Conservation (phyloP, 2,113 vertebrate species). For the Chiloscyllium plagiosum region DNA sequence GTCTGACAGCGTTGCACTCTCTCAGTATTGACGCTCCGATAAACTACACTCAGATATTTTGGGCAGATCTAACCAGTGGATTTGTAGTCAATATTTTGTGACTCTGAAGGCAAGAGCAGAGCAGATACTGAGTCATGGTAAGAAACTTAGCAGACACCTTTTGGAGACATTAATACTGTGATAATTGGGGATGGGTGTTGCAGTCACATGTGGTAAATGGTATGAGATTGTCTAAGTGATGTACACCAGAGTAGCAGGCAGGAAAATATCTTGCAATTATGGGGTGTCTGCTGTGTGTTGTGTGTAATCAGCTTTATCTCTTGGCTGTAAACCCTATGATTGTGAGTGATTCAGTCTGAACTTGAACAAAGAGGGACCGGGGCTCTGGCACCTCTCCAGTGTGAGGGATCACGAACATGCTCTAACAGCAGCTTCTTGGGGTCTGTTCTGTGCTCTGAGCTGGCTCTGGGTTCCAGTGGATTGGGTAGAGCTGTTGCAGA, state of each 20-base stretch:
- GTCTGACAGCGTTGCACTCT: no score
- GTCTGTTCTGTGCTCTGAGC: background rate
- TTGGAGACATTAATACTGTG: background rate
- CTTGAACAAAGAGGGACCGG: no score
- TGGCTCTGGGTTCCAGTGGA: background rate
- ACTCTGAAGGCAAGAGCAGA: background rate
- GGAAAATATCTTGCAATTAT: background rate
- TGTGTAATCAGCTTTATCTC: background rate
- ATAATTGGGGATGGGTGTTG: background rate
- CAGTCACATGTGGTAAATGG: background rate
- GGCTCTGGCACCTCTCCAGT: no score
- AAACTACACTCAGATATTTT: no score
- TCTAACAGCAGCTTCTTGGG: background rate
- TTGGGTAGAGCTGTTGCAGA: no score
- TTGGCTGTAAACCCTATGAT: background rate
- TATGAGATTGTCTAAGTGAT: background rate
- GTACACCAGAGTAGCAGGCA: no score
- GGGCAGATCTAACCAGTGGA: background rate
- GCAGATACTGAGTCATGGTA: background rate
- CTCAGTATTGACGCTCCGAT: no score
- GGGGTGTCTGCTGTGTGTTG: background rate
- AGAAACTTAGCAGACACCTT: background rate
- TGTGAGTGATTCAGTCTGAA: no score
- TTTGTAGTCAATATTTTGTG: background rate
- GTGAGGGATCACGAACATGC: no score